Percentiles rank a stretch among this genome's conserved stretches.
Evolutionary conservation across 2,797 vertebrate genomes (phyloP).

Genomic region (Dromococcyx pavoninus): DNA sequence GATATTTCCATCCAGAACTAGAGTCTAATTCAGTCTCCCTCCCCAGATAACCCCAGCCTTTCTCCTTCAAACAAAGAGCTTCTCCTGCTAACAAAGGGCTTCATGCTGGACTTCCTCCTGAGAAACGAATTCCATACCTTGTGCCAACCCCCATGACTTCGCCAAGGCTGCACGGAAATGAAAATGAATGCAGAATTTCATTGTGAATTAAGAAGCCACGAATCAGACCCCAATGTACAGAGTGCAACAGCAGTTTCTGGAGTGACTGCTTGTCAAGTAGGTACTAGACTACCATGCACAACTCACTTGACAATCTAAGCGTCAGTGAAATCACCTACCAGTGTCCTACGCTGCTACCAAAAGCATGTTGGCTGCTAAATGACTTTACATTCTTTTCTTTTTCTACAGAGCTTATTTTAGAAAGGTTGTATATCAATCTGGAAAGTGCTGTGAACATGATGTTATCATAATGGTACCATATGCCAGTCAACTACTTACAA

Average conservation of each 20-base stretch:
- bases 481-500: slow-evolving; percentile 71
- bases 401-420: slow-evolving; percentile 54
- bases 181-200: neutral
- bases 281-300: neutral
- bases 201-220: neutral
- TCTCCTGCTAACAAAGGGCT: neutral
- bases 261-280: neutral
- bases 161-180: neutral
- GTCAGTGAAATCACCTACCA: slow-evolving; percentile 50
- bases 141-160: neutral
- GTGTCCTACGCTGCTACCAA: slow-evolving; percentile 37
- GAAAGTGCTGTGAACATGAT: slow-evolving; percentile 69
- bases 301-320: neutral
- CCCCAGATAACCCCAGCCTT: slow-evolving; percentile 12
- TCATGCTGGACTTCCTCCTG: neutral
- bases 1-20: neutral
- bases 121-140: neutral
- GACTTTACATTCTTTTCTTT: slow-evolving; percentile 54
- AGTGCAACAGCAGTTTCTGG: neutral
- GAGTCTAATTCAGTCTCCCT: slow-evolving; percentile 8
- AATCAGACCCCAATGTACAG: neutral
- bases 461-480: slow-evolving; percentile 72
- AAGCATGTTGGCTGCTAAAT: slow-evolving; percentile 54
- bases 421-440: slow-evolving; percentile 71
- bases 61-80: neutral